Evolutionary conservation across 2,888 invertebrate genomes (phyloP), one percentile per base, ranked within the genome.

Genomic region (Drosophila villosipedis): DNA sequence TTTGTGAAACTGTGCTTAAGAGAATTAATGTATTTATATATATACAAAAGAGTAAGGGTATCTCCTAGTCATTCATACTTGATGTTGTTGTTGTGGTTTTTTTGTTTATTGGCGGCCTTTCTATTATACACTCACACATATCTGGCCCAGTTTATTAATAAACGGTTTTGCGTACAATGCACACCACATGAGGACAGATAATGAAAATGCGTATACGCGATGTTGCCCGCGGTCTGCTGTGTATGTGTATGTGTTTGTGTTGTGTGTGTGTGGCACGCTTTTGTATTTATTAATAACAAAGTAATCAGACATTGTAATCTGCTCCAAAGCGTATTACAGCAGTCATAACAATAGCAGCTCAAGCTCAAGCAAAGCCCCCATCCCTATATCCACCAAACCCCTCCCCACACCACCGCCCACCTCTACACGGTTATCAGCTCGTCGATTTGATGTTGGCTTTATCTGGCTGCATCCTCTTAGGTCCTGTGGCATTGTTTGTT

Each of bases 251-350:
- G 41, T n/a, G 22, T 22, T 52, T 43, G n/a, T 12, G n/a, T n/a
- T 22, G n/a, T n/a, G 43, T 47, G 22, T 59, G 67, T 76, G 64
- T 72, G 53, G 31, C 55, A 66, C 66, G 78, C 76, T 86, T 89
- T 86, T 86, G 84, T 89, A 86, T 89, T 86, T 86, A 86, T 86
- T 89, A 86, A 87, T 86, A 87, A 87, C 86, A 89, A 87, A 87
- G 86, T 87, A 88, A 88, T 88, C 87, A 89, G 90, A 80, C 85
- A 89, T 89, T 88, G 90, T 89, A 89, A 88, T 88, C 87, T 82
- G 50, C 73, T 75, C 64, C 87, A 85, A 85, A 87, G 90, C 88
- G 84, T 88, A 84, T 89, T 89, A 89, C 80, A 83, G 73, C 85
- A 78, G 82, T 89, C 80, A 88, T 84, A 89, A 87, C 89, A 86